Conservation (phyloP, 2,113 vertebrate genomes). For the Salminus brasiliensis region DNA sequence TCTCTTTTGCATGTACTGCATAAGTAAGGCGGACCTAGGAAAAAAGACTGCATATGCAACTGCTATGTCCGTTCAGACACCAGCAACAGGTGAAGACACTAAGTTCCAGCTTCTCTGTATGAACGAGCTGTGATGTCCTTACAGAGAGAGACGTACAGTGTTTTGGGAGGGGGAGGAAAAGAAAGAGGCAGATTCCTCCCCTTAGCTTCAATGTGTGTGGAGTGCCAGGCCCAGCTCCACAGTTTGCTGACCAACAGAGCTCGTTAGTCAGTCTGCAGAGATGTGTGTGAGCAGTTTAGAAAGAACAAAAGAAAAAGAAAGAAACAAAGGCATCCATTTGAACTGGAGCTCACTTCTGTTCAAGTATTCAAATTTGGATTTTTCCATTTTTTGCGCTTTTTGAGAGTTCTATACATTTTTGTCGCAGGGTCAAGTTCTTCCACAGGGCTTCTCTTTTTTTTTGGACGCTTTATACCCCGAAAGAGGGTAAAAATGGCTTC, state of each 20-base stretch:
- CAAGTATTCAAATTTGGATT: conserved; percentile 55
- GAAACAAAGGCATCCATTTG: conserved; percentile 25
- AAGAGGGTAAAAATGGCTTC: conserved; percentile 36
- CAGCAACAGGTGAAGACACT: conserved; percentile 45
- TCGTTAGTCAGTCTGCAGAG: conserved; percentile 9
- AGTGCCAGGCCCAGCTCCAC: not conserved
- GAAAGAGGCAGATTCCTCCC: conserved; percentile 25
- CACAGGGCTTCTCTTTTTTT: conserved; percentile 24
- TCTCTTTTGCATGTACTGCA: conserved; percentile 55
- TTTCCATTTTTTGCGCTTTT: conserved; percentile 40
- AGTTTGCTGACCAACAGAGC: not conserved
- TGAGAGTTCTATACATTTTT: conserved; percentile 23
- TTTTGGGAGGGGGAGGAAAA: not conserved
- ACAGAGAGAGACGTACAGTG: not conserved
- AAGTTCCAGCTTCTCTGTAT: conserved; percentile 34
- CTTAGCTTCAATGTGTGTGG: not conserved
- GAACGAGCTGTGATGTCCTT: conserved; percentile 12
- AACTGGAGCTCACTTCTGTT: conserved; percentile 47
- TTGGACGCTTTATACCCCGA: conserved; percentile 24
- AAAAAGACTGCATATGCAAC: conserved; percentile 54
- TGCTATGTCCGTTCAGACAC: conserved; percentile 42
- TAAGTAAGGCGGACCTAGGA: conserved; percentile 65
- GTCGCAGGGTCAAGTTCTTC: conserved; percentile 7
- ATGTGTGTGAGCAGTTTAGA: conserved; percentile 9
- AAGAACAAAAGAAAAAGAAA: conserved; percentile 14